phyloP scores from a whole-genome alignment of 2,113 vertebrate species.

The Thamnaconus septentrionalis region DNA sequence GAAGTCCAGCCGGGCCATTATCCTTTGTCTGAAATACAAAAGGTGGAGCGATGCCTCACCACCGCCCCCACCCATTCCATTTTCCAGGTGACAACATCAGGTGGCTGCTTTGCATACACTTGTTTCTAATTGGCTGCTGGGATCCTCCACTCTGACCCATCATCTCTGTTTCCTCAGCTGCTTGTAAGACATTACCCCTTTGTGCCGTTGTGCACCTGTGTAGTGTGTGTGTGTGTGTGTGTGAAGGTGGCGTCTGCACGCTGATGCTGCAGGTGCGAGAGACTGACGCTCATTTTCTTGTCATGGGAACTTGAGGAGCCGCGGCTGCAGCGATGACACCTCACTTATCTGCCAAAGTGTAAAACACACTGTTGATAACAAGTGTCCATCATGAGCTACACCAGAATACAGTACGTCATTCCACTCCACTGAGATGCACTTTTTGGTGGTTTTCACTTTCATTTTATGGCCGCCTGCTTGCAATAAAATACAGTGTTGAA shows the following conservation, averaged over 20 bases:
- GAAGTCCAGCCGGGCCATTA: conserved; percentile 56
- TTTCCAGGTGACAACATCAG: conserved; percentile 41
- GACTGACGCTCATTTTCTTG: conserved; percentile 29
- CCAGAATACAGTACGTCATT: too few species aligned
- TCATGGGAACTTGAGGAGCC: conserved; percentile 17
- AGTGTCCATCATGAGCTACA: too few species aligned
- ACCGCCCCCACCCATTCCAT: conserved; percentile 15
- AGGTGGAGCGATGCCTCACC: conserved; percentile 20
- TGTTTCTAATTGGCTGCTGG: conserved; percentile 53
- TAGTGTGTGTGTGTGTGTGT: conserved; percentile 22
- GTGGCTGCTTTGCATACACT: conserved; percentile 38
- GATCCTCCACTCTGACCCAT: conserved; percentile 47
- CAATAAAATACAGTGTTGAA: too few species aligned
- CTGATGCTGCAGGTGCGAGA: conserved; percentile 17
- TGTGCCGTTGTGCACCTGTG: conserved; percentile 14
- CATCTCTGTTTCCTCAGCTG: conserved; percentile 42
- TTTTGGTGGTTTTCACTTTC: too few species aligned
- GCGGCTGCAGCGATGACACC: conserved; percentile 1
- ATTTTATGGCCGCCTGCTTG: too few species aligned
- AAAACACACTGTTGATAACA: too few species aligned
- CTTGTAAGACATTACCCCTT: conserved; percentile 42
- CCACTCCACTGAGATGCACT: too few species aligned
- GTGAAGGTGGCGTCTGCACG: conserved; percentile 16
- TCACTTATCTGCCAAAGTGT: too few species aligned
- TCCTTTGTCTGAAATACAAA: conserved; percentile 66